Percentiles rank a stretch among this genome's conserved stretches.
phyloP scores from a whole-genome alignment of 2,888 invertebrate genomes.

The Pocota personata region DNA sequence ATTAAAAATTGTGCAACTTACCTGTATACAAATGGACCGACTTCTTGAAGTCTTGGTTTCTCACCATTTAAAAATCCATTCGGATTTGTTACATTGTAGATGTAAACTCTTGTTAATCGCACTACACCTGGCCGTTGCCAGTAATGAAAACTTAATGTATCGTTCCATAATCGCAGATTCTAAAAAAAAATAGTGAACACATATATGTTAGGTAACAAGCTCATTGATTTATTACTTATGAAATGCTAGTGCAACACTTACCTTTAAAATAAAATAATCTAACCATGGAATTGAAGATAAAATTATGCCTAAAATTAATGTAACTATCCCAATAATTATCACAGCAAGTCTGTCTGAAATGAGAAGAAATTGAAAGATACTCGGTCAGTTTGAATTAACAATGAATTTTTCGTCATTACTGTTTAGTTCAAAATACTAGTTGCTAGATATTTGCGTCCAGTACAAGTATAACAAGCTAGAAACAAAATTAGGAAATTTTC shows the following conservation, averaged over 20 bases:
- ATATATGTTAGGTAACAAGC: too few species aligned
- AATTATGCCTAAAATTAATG: slow-evolving; percentile 90
- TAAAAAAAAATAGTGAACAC: slow-evolving; percentile 82
- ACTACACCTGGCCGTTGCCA: slow-evolving; percentile 94
- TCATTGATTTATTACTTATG: too few species aligned
- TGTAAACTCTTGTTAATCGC: slow-evolving; percentile 92
- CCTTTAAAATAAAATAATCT: slow-evolving; percentile 93
- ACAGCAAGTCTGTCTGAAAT: slow-evolving; percentile 91
- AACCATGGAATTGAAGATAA: slow-evolving; percentile 94
- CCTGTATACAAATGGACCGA: slow-evolving; percentile 94
- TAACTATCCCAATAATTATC: slow-evolving; percentile 91
- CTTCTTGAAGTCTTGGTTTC: slow-evolving; percentile 91
- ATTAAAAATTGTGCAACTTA: slow-evolving; percentile 81
- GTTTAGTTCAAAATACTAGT: too few species aligned
- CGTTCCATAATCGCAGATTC: slow-evolving; percentile 93
- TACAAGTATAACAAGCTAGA: too few species aligned
- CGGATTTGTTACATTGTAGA: slow-evolving; percentile 94
- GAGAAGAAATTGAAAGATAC: slow-evolving; percentile 75
- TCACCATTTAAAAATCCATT: slow-evolving; percentile 91
- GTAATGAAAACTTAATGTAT: slow-evolving; percentile 93
- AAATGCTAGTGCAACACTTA: slow-evolving; percentile 80
- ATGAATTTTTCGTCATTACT: too few species aligned
- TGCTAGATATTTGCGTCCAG: too few species aligned
- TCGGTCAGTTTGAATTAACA: not conserved
- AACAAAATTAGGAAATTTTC: too few species aligned